Evolutionary conservation across 2,113 vertebrate species (phyloP).

Genomic region (Dendropsophus ebraccatus): DNA sequence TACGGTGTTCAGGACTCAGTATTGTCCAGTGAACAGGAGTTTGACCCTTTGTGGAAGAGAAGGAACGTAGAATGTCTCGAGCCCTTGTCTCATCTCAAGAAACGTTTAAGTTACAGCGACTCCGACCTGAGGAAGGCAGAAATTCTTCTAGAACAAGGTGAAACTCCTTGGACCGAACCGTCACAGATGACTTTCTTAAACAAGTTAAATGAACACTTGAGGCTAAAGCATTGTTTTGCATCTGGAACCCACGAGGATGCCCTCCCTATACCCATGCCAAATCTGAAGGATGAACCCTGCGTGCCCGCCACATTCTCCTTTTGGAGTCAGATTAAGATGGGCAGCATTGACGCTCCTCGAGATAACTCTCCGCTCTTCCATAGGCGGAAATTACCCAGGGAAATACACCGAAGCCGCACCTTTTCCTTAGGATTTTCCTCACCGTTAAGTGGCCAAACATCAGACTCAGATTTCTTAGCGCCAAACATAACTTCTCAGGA

Average conservation of each 20-base stretch:
- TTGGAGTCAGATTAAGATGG: conserved; percentile 76
- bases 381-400: conserved; percentile 67
- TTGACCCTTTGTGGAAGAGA: conserved; percentile 80
- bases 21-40: conserved; percentile 73
- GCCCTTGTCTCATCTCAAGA: conserved; percentile 71
- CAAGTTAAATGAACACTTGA: conserved; percentile 68
- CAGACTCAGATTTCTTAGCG: conserved; percentile 51
- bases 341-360: conserved; percentile 62
- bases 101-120: conserved; percentile 89
- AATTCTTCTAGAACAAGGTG: conserved; percentile 74
- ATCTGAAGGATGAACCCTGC: conserved; percentile 66
- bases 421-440: conserved; percentile 76
- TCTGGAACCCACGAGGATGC: conserved; percentile 1
- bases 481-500: conserved; percentile 41
- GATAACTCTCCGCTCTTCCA: conserved; percentile 62
- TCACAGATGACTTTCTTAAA: conserved; percentile 65
- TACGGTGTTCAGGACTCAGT: conserved; percentile 66
- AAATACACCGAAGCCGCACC: conserved; percentile 77
- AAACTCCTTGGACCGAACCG: conserved; percentile 74
- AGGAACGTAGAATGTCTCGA: conserved; percentile 72
- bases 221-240: conserved; percentile 60
- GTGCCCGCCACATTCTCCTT: conserved; percentile 71
- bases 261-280: conserved; percentile 60
- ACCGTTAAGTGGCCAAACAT: conserved; percentile 61
- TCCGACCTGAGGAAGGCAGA: conserved; percentile 80